Base-by-base conservation (phyloP, 1,140 invertebrate genomes). In the Scaptomyza graminum region DNA sequence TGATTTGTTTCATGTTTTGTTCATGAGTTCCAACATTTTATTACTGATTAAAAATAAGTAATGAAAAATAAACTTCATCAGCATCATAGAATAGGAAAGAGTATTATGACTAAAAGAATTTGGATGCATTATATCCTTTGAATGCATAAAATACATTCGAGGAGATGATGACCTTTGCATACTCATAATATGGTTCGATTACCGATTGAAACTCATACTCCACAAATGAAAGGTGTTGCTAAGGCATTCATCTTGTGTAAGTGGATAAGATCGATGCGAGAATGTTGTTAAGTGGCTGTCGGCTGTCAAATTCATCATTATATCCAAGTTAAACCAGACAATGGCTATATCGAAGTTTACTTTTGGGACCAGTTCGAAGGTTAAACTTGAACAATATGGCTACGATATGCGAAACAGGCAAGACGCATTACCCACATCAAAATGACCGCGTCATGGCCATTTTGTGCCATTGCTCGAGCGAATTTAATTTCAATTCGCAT, bases 401-500 rank as follows among this genome's bases (percentile, higher is more conserved):
- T n/a, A n/a, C 18, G 2, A 22, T 22, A 22, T 22, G n/a, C n/a
- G 18, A 22, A 22, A 22, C 18, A 22, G 18, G 18, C 18, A 22
- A 15, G 43, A 41, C 37, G 22, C 28, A 54, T 74, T 76, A 70
- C 81, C 81, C 74, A 71, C 77, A 87, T 85, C 82, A 85, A 65
- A 61, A 37, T 50, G 73, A 77, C 69, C 64, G 37, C 43, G 44
- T 57, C 50, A 64, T 59, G 59, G 73, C 62, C 81, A 82, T 64
- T 83, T 78, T 63, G 43, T 61, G 69, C 28, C 54, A 68, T 63
- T 80, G 49, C 64, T 72, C 57, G 37, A 61, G 69, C 65, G 74
- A 85, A 87, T 81, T 85, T 87, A 87, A 87, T 85, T 85, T 85
- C 82, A 85, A 85, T 85, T 85, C 87, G 81, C 81, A 85, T 85